Evolutionary conservation across 92 coral and sea anemone species (phyloP), one percentile per base, ranked within the genome.

Genomic region (Paragorgia papillata): DNA sequence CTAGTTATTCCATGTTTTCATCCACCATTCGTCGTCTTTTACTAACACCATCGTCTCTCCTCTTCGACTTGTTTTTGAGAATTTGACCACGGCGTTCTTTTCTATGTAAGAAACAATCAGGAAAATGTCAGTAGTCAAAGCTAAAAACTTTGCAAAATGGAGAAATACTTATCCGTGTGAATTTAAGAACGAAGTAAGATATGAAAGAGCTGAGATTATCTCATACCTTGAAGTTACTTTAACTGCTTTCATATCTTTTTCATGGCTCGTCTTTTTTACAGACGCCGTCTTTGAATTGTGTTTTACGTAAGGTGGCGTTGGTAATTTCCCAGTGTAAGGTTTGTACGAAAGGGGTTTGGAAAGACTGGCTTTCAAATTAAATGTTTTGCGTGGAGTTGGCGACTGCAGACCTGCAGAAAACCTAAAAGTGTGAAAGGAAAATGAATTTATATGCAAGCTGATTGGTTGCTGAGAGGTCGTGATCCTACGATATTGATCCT

Each of bases 301-400:
- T 66, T 86, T 82, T 63, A 80, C 59, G 40, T 66, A 82, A 7
- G 90, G 86, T 20, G 88, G 76, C 17, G 91, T 86, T 44, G 85
- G 79, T 2, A 94, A 66, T 77, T 91, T 94, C 21, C 98, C 98
- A 1, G 78, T 88, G 82, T 94, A 91, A 27, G 98, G 98, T 71
- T 90, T 90, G 69, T 94, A 94, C 10, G 62, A 0, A 20, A 94
- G 71, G 0, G 98, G 97, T 33, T 90, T 94, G 7, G 98, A 89
- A 31, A 94, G 75, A 57, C 97, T 90, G 26, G 94, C 94, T 79
- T 90, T 69, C 17, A 94, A 79, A 63, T 94, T 92, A 88, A 94
- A 94, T 82, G 49, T 89, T 80, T 82, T 90, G 30, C 62, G 83
- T 18, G 92, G 93, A 10, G 93, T 89, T 26, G 98, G 88, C 0